Base-by-base conservation (phyloP, 2,888 invertebrate species). In the Bibio marci region DNA sequence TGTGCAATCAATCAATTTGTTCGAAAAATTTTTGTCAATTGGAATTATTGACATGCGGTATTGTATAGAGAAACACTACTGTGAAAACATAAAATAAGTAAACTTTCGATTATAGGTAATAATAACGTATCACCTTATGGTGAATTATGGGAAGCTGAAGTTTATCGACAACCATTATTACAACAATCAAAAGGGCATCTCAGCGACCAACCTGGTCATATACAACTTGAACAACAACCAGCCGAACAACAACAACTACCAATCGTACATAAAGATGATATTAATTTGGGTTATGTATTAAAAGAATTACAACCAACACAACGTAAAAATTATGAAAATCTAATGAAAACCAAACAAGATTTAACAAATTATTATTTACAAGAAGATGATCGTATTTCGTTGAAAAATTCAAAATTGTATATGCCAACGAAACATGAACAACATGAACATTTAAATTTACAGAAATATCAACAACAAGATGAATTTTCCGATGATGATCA, bases 301-400 rank as follows among this genome's bases (percentile, higher is more conserved):
- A 38, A 38, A 25, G 45, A 46, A 34, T 28, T 46, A 8, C 40
- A 41, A 19, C 45, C 45, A 15, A 45, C 43, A 7, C 32, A 33
- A 14, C 37, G 44, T 22, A 37, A 41, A 27, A 45, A 45, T 36
- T 27, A 35, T 8, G 30, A 41, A n/a, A 36, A 42, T 35, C 25
- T 45, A 18, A 28, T 30, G 30, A 36, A 38, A 26, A 36, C 44
- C 2, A 38, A 39, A 13, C 13, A 40, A n/a, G 26, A 39, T n/a
- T 27, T 45, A 15, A 28, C 38, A 25, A 32, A 35, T 17, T 41
- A 43, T 32, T 42, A 43, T 33, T 37, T 42, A 37, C 18, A 34
- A 11, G 33, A 33, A 12, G 17, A 12, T 10, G 19, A 33, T 19
- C 3, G n/a, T 12, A 12, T 4, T 3, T 10, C 18, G 4, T 3